These are phyloP conservation scores for Clarias fuscus DNA, from an alignment of 2,797 vertebrate genomes.

Conservation along the genomic window DNA sequence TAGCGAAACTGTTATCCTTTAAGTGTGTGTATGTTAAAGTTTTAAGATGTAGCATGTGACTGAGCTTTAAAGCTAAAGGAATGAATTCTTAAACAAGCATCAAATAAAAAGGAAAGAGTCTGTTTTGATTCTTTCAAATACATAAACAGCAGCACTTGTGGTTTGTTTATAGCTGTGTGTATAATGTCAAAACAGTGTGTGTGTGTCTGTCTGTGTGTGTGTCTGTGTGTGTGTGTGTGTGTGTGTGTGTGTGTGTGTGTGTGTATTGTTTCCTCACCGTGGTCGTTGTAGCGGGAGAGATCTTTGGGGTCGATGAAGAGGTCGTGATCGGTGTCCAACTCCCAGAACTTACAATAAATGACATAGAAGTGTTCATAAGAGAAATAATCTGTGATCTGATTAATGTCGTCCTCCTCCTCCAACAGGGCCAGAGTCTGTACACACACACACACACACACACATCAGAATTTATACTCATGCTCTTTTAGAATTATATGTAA, in stretches of 20 bases:
- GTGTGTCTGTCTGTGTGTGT: slow-evolving; percentile 13
- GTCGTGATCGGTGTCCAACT: slow-evolving; percentile 97
- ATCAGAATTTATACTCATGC: neutral
- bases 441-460: slow-evolving; percentile 45
- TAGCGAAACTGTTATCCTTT: neutral
- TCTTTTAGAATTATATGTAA: neutral
- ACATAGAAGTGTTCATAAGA: slow-evolving; percentile 99
- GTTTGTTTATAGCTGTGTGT: neutral
- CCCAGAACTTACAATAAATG: slow-evolving; percentile 99
- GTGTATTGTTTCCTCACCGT: slow-evolving; percentile 56
- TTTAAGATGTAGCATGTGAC: neutral
- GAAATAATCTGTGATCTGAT: slow-evolving; percentile 99
- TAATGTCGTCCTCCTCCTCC: slow-evolving; percentile 98
- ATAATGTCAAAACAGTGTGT: neutral
- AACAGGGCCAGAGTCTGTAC: slow-evolving; percentile 90
- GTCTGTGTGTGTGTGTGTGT: slow-evolving; percentile 20
- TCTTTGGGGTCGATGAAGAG: slow-evolving; percentile 96
- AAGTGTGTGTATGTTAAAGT: neutral
- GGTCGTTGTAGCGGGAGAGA: slow-evolving; percentile 93
- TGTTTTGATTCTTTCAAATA: neutral
- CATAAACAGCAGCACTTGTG: neutral
- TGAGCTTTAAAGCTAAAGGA: neutral
- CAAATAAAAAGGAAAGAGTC: neutral
- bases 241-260: slow-evolving; percentile 32
- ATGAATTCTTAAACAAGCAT: neutral